Evolutionary conservation across 1,140 invertebrate genomes (phyloP).

Genomic region (Drosophila subobscura): DNA sequence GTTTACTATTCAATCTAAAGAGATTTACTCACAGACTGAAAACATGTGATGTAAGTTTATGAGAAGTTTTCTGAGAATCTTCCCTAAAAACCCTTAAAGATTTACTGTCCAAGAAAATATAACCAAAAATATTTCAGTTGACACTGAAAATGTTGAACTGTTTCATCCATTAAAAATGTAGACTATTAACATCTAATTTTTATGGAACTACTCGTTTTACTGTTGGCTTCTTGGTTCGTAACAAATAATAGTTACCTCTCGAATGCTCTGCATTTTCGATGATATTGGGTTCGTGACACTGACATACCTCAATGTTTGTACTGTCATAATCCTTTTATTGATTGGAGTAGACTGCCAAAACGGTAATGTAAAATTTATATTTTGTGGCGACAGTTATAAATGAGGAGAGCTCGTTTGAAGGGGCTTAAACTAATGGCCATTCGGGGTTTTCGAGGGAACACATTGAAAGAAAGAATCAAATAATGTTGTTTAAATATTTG

Average conservation of each 20-base stretch:
- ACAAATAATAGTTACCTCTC: constrained; percentile 10
- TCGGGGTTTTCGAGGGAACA: constrained; percentile 38
- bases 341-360: constrained; percentile 73
- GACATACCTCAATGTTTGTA: constrained; percentile 48
- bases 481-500: constrained; percentile 70
- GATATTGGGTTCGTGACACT: constrained; percentile 19
- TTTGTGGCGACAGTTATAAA: constrained; percentile 67
- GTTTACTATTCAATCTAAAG: too few species aligned
- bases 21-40: too few species aligned
- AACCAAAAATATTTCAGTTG: too few species aligned
- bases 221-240: not conserved
- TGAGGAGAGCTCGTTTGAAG: constrained; percentile 40
- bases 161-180: too few species aligned
- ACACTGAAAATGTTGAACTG: too few species aligned
- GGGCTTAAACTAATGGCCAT: constrained; percentile 76
- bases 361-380: constrained; percentile 44
- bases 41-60: too few species aligned
- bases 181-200: too few species aligned
- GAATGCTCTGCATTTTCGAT: constrained; percentile 5
- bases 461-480: constrained; percentile 24
- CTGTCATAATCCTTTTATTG: constrained; percentile 80
- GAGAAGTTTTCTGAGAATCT: too few species aligned
- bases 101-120: too few species aligned
- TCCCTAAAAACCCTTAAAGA: too few species aligned
- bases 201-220: not conserved